Evolutionary conservation across 2,797 vertebrate genomes (phyloP).

Genomic region (Pygocentrus nattereri): DNA sequence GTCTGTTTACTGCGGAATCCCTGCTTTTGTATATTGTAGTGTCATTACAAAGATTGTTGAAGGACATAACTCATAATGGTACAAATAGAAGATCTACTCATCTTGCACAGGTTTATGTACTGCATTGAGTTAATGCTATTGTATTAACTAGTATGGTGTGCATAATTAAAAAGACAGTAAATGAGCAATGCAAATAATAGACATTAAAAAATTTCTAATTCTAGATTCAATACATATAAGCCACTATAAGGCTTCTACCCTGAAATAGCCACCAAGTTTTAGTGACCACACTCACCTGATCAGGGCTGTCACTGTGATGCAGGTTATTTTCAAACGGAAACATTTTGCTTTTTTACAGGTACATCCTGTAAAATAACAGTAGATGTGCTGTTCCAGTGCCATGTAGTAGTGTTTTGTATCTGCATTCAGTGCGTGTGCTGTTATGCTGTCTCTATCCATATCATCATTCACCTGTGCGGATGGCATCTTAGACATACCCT

Average conservation of each 20-base stretch:
- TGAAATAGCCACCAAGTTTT: background rate
- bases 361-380: background rate
- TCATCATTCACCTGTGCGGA: background rate
- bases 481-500: slow-evolving; percentile 20
- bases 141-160: background rate
- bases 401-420: background rate
- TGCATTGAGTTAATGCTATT: background rate
- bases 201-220: background rate
- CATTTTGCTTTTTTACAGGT: background rate
- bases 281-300: background rate
- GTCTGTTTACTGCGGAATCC: background rate
- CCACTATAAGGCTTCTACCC: background rate
- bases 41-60: background rate
- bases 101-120: background rate
- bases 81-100: background rate
- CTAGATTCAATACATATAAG: background rate
- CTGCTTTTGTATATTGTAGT: background rate
- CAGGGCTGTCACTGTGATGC: background rate
- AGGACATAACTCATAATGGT: background rate
- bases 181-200: background rate
- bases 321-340: too few relatives aligned
- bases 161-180: background rate
- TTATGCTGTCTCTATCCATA: background rate
- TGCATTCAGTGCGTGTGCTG: background rate
- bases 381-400: background rate